Conservation (phyloP, 2,113 vertebrate genomes). For the Plestiodon gilberti region DNA sequence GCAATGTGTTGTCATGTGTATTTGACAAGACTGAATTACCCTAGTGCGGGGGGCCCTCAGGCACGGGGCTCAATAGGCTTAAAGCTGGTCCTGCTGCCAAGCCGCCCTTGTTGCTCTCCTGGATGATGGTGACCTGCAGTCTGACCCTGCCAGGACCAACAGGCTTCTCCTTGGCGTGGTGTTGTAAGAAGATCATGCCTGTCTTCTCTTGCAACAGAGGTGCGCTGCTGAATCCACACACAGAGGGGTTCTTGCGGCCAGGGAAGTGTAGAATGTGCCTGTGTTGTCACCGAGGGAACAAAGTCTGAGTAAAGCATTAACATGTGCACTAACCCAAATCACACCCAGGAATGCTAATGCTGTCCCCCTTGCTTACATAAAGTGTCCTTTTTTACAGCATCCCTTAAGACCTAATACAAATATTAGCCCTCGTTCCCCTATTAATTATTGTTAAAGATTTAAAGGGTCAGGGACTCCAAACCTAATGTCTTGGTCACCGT, state of each 20-base stretch:
- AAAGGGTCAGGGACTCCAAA: constrained; percentile 80
- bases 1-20: too few species aligned
- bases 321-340: constrained; percentile 63
- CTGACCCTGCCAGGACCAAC: neutral
- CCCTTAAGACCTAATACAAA: constrained; percentile 69
- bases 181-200: neutral
- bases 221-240: neutral
- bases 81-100: too few species aligned
- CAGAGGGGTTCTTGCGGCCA: constrained; percentile 13
- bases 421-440: constrained; percentile 78
- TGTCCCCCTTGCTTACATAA: constrained; percentile 62
- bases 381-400: constrained; percentile 41
- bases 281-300: constrained; percentile 51
- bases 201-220: neutral
- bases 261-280: constrained; percentile 51
- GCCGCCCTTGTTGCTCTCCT: neutral
- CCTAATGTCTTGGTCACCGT: constrained; percentile 77
- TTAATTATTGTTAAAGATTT: constrained; percentile 85
- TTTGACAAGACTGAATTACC: too few species aligned
- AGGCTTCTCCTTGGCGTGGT: neutral
- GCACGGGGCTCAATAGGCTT: too few species aligned
- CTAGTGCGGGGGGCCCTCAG: too few species aligned
- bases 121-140: neutral
- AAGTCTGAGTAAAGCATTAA: constrained; percentile 77
- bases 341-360: constrained; percentile 64